Base-by-base conservation (phyloP, 2,113 vertebrate species). In the Cnemophilus loriae region DNA sequence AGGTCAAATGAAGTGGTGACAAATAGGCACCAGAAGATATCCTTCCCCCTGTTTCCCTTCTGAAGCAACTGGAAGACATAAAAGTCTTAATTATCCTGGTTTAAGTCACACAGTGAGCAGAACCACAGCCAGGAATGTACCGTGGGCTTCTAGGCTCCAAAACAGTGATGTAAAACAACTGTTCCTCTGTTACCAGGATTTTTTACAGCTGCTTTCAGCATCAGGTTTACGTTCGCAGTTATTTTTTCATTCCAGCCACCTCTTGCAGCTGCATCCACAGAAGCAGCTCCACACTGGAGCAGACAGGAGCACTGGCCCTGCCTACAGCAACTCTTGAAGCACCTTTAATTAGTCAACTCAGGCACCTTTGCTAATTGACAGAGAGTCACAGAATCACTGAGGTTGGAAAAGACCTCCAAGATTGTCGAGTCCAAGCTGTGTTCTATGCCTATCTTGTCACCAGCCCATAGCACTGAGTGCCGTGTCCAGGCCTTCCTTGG, bases 1-100 rank as follows among this genome's bases (percentile, higher is more conserved):
- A 85, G 71, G 50, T 83, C 78, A 84, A 86, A 86, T 44, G 60
- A 94, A 89, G 69, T 56, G 52, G 35, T 86, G 83, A 93, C 68
- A 87, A 89, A 89, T 12, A 92, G 59, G 68, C 30, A 74, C 44
- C 50, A 95, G 76, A 84, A 77, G 30, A 77, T 74, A 86, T 32
- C 41, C 49, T 80, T 83, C 56, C 5, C 60, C 20, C 26, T 59
- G 5, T 41, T 90, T 90, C 76, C 55, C 75, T 84, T 47, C 41
- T 67, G 82, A 92, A 93, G 82, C 30, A 86, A 96, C 67, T 88
- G 87, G 71, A 91, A 93, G 64, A 86, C 23, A 70, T 87, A 84
- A 80, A 95, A 86, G 71, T 83, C 83, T 11, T 59, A 50, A 85
- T 59, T 59, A 90, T 32, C 37, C 61, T 80, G 27, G 7, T 83